Evolutionary conservation across 2,797 vertebrate genomes (phyloP).

Genomic region (Monodelphis domestica): DNA sequence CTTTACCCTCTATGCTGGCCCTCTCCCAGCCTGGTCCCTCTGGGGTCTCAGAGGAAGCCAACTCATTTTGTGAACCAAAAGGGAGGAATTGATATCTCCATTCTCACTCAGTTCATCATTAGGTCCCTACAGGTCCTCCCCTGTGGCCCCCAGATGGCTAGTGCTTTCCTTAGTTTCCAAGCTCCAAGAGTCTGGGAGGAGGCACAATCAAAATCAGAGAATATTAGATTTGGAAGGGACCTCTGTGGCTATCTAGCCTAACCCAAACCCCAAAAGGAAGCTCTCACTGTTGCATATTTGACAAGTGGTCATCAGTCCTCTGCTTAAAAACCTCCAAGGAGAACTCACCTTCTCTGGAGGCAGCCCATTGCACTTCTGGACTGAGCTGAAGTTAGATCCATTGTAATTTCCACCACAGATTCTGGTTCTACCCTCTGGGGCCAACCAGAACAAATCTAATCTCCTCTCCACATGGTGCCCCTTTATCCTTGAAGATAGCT

Average conservation of each 20-base stretch:
- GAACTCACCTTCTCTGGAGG: not conserved
- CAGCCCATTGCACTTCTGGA: not conserved
- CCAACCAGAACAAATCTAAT: not conserved
- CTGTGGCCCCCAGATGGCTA: rapidly evolving
- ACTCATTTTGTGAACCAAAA: constrained; percentile 46
- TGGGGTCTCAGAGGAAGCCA: not conserved
- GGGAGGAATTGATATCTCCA: constrained; percentile 39
- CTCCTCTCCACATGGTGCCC: not conserved
- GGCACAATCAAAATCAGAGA: not conserved
- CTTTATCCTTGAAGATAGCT: not conserved
- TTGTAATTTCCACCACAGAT: not conserved
- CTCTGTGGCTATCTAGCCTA: not conserved
- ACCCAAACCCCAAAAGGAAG: not conserved
- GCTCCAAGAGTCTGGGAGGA: not conserved
- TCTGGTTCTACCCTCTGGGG: not conserved
- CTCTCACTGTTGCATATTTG: not conserved
- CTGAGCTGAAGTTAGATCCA: not conserved
- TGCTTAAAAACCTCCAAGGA: not conserved
- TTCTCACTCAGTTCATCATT: not conserved
- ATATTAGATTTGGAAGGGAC: not conserved
- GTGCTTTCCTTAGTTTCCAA: not conserved
- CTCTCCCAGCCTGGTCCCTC: not conserved
- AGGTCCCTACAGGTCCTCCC: not conserved
- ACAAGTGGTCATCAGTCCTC: not conserved
- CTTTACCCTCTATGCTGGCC: rapidly evolving